A percentile compares a stretch with the other conserved stretches of the same genome.
Evolutionary conservation across 2,888 invertebrate species (phyloP).

Genomic region (Agrotis exclamationis): DNA sequence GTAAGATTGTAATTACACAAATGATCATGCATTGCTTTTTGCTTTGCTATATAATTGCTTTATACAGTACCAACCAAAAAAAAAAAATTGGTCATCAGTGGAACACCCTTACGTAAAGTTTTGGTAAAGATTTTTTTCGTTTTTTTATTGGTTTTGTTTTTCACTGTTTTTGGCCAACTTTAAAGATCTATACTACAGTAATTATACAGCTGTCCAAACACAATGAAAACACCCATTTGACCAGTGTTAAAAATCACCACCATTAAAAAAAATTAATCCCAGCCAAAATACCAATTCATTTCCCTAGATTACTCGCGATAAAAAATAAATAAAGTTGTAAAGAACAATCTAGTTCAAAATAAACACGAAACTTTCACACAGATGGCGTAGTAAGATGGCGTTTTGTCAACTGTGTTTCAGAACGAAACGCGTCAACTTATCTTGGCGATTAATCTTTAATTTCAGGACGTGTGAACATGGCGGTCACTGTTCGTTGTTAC

Average conservation of each 20-base stretch:
- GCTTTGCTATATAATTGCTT: neutral
- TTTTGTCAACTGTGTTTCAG: slow-evolving; percentile 68
- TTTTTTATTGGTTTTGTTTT: no score
- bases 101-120: no score
- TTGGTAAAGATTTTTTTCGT: no score
- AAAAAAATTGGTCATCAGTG: no score
- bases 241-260: slow-evolving; percentile 29
- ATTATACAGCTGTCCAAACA: neutral
- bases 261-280: slow-evolving; percentile 21
- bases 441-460: slow-evolving; percentile 73
- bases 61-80: no score
- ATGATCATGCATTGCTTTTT: neutral
- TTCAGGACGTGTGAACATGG: slow-evolving; percentile 79
- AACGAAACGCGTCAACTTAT: slow-evolving; percentile 68
- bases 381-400: slow-evolving; percentile 62
- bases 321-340: slow-evolving; percentile 60
- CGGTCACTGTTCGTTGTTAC: slow-evolving; percentile 61
- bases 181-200: neutral
- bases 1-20: neutral
- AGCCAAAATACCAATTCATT: slow-evolving; percentile 38
- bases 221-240: neutral
- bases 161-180: no score
- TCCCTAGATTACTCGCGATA: slow-evolving; percentile 44
- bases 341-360: slow-evolving; percentile 53
- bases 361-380: slow-evolving; percentile 62